Conservation (phyloP, 2,113 vertebrate species). For the Sialia sialis region DNA sequence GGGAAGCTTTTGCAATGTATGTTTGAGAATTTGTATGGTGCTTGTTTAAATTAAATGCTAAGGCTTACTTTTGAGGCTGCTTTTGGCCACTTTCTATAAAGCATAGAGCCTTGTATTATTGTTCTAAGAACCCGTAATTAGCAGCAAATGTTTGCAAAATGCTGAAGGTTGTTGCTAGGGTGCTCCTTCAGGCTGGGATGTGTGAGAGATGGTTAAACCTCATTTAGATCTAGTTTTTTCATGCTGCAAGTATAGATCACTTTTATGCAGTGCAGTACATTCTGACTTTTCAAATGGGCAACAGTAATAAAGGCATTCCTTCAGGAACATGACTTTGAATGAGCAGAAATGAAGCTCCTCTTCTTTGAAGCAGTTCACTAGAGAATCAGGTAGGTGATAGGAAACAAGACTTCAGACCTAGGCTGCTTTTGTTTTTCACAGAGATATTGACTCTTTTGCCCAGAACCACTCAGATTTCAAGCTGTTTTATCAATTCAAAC, state of each 20-base stretch:
- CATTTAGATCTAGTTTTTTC: constrained; percentile 6
- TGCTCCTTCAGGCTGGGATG: background rate
- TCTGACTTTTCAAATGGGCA: background rate
- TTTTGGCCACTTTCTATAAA: background rate
- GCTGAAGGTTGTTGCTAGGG: constrained; percentile 13
- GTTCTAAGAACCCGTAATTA: constrained; percentile 29
- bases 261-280: background rate
- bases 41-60: constrained; percentile 44
- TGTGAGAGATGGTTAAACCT: background rate
- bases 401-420: background rate
- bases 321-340: background rate
- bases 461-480: background rate
- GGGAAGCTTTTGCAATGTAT: background rate
- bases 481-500: background rate
- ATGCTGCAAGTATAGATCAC: background rate
- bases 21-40: background rate
- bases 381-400: background rate
- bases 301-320: background rate
- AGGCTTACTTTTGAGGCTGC: background rate
- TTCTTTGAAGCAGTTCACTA: background rate
- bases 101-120: background rate
- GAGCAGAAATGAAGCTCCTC: background rate
- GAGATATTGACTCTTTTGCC: background rate
- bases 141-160: constrained; percentile 49
- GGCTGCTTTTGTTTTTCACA: background rate